Base-by-base conservation (phyloP, 2,888 invertebrate species). In the Steromphala cineraria region DNA sequence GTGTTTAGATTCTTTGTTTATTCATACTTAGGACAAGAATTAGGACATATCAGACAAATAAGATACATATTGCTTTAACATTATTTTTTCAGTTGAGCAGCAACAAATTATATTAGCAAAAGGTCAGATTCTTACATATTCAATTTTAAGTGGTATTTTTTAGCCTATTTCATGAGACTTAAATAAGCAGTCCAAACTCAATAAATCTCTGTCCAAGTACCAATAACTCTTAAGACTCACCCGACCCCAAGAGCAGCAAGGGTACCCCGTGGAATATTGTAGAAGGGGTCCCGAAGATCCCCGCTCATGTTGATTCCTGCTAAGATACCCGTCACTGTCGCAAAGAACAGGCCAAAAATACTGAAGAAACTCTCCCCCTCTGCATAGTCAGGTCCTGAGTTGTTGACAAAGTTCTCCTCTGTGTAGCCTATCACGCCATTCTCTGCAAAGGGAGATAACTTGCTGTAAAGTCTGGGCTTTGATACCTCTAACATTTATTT, bases 241-340 rank as follows among this genome's bases (percentile, higher is more conserved):
- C 97, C 97, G 78, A 97, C 97, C 82, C 96, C 96, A 85, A 99
- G 96, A 71, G 99, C 98, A 55, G 98, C 97, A 79, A 99, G 94
- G 1, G 98, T 98, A 17, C 99, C 99, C 93, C 97, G 96, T 0
- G 99, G 98, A 91, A 99, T 99, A 93, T 98, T 97, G 62, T 96
- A 95, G 5, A 97, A 97, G 0, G 99, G 99, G 87, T 98, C 96
- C 87, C 96, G 95, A 80, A 99, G 95, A 94, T 99, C 99, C 17
- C 98, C 98, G 92, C 98, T 98, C 99, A 99, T 99, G 92, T 99
- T 99, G 88, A 99, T 98, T 52, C 99, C 99, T 7, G 99, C 98
- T 86, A 99, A 94, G 84, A 99, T 97, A 19, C 99, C 99, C 74
- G 99, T 98, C 36, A 99, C 97, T 0, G 99, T 98, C 17, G 99